These are phyloP conservation scores for Psophia crepitans DNA, from an alignment of 2,113 vertebrate genomes.

Conservation along the genomic window DNA sequence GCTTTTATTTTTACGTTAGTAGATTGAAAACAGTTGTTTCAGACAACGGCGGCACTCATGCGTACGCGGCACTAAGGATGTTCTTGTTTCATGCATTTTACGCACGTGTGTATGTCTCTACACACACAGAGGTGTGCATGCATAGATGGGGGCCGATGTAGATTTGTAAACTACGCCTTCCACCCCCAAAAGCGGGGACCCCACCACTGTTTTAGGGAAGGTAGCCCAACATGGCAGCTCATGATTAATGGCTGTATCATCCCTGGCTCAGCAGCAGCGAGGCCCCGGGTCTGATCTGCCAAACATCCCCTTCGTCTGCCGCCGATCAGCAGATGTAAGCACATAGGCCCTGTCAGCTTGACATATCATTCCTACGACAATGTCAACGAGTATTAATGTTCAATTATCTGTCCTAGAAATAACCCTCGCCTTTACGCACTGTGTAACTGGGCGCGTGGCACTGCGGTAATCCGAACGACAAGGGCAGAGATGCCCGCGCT, in stretches of 20 bases:
- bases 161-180: neutral
- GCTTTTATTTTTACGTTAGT: neutral
- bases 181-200: neutral
- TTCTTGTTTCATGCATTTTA: neutral
- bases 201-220: neutral
- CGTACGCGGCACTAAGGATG: neutral
- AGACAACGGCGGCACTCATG: rapidly evolving
- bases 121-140: rapidly evolving
- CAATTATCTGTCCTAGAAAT: constrained; percentile 86
- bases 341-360: constrained; percentile 81
- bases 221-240: constrained; percentile 69
- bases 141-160: rapidly evolving
- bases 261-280: constrained; percentile 34
- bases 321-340: constrained; percentile 79
- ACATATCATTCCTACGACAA: constrained; percentile 81
- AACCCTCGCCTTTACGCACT: constrained; percentile 71
- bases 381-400: constrained; percentile 85
- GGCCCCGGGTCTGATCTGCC: constrained; percentile 76
- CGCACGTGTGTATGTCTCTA: rapidly evolving
- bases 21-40: neutral
- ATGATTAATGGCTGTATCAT: constrained; percentile 68
- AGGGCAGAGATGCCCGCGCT: constrained; percentile 71
- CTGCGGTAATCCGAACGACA: constrained; percentile 65
- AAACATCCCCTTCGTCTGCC: constrained; percentile 66
- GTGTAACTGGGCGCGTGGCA: constrained; percentile 61